A percentile compares a stretch with the other conserved stretches of the same genome.
Evolutionary conservation across 2,888 invertebrate species (phyloP).

Genomic region (Ectemnius continuus): DNA sequence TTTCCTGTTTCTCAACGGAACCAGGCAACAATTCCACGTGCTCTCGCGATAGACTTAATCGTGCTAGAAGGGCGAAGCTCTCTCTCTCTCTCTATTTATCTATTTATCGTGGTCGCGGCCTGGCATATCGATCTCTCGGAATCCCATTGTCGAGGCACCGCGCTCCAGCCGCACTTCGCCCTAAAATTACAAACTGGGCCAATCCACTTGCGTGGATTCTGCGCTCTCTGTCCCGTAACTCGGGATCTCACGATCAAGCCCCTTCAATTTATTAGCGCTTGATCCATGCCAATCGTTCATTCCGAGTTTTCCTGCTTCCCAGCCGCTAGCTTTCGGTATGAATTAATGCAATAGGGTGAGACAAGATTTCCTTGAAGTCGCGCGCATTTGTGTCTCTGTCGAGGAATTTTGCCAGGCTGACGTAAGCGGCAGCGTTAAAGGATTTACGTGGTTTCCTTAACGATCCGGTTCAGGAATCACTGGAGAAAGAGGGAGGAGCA

Average conservation of each 20-base stretch:
- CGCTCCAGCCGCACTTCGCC: not conserved
- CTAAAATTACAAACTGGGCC: slow-evolving; percentile 10
- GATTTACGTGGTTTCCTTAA: slow-evolving; percentile 26
- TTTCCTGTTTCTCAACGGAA: too few relatives aligned
- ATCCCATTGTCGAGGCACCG: slow-evolving; percentile 12
- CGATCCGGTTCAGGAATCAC: slow-evolving; percentile 38
- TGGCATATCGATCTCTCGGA: slow-evolving; percentile 40
- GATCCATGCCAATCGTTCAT: too few relatives aligned
- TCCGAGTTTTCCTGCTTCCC: too few relatives aligned
- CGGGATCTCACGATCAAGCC: too few relatives aligned
- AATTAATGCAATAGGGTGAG: too few relatives aligned
- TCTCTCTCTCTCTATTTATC: slow-evolving; percentile 5
- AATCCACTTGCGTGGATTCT: slow-evolving; percentile 9
- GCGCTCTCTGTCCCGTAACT: not conserved
- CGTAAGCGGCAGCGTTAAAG: slow-evolving; percentile 1
- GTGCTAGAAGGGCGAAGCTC: slow-evolving; percentile 8
- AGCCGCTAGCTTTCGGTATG: too few relatives aligned
- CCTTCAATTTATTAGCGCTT: too few relatives aligned
- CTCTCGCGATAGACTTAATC: too few relatives aligned
- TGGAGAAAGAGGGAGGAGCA: not conserved
- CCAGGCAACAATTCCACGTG: too few relatives aligned
- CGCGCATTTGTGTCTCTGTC: not conserved
- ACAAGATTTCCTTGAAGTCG: too few relatives aligned
- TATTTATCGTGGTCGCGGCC: slow-evolving; percentile 18
- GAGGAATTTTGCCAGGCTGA: slow-evolving; percentile 28